A percentile compares a stretch with the other conserved stretches of the same genome.
These are phyloP conservation scores for Pinna nobilis DNA, from an alignment of 1,140 invertebrate genomes.

Conservation along the genomic window DNA sequence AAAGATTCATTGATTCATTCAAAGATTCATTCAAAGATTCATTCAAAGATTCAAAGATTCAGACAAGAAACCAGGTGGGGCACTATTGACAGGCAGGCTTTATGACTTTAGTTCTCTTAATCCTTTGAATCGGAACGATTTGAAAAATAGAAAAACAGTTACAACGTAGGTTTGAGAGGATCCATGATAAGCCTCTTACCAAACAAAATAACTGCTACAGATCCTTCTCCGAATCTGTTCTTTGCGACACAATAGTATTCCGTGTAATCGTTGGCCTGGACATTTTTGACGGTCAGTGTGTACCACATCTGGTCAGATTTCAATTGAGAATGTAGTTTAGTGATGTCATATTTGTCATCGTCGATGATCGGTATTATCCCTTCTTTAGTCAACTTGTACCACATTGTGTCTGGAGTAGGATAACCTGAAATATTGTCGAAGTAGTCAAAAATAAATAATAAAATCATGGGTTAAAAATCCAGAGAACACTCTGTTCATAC, in stretches of 20 bases:
- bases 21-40: too few relatives aligned
- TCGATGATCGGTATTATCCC: constrained; percentile 16
- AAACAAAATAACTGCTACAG: constrained; percentile 55
- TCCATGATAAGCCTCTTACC: constrained; percentile 59
- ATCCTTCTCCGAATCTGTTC: constrained; percentile 49
- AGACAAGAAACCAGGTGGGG: too few relatives aligned
- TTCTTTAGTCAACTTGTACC: constrained; percentile 40
- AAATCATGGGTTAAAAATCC: too few relatives aligned
- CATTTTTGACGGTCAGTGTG: constrained; percentile 54
- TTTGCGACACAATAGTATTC: constrained; percentile 59
- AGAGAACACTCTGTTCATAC: too few relatives aligned
- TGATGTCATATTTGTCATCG: constrained; percentile 63
- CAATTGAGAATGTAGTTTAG: constrained; percentile 62
- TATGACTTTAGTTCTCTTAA: neutral
- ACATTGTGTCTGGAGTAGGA: constrained; percentile 60
- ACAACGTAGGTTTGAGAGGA: neutral
- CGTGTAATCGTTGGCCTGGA: constrained; percentile 67
- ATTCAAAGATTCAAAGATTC: too few relatives aligned
- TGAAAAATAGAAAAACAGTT: constrained; percentile 15
- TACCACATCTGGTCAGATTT: constrained; percentile 61
- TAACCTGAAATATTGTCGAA: too few relatives aligned
- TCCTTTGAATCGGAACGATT: constrained; percentile 51
- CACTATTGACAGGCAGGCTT: neutral
- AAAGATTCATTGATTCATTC: too few relatives aligned
- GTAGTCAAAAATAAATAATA: too few relatives aligned